Conservation (phyloP, 2,797 vertebrate species). For the Sebastes miniatus region DNA sequence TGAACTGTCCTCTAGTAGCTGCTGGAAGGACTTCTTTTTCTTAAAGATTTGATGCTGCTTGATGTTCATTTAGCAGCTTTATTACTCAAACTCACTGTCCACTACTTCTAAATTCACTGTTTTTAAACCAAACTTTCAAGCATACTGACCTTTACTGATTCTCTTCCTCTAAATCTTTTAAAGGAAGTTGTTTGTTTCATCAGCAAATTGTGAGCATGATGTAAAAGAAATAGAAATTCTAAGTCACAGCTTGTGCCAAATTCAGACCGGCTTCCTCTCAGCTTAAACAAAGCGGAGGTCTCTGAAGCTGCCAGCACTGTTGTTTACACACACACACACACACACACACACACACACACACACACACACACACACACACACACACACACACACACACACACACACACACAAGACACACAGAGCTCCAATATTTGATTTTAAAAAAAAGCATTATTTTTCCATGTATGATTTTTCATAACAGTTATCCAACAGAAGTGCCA, state of each 20-base stretch:
- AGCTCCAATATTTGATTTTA: constrained; percentile 12
- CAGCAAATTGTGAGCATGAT: not conserved
- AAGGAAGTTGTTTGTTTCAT: not conserved
- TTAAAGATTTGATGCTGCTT: constrained; percentile 53
- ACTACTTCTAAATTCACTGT: not conserved
- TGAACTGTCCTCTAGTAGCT: not conserved
- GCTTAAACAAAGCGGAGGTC: constrained; percentile 49
- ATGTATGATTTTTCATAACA: constrained; percentile 3
- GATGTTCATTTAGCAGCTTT: constrained; percentile 32
- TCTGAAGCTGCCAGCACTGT: constrained; percentile 62
- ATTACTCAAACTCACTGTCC: not conserved
- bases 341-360: not conserved
- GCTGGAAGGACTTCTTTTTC: constrained; percentile 26
- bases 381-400: not conserved
- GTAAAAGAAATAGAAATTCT: not conserved
- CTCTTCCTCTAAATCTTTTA: not conserved
- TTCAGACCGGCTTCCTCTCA: constrained; percentile 41
- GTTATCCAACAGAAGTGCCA: constrained; percentile 74
- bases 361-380: not conserved
- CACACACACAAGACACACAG: constrained; percentile 12
- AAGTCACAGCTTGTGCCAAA: constrained; percentile 57
- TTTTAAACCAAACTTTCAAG: constrained; percentile 42
- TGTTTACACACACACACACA: constrained; percentile 63
- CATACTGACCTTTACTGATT: constrained; percentile 52
- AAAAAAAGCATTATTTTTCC: constrained; percentile 4